Evolutionary conservation across 1,140 invertebrate species (phyloP).

Genomic region (Drosophila simulans): DNA sequence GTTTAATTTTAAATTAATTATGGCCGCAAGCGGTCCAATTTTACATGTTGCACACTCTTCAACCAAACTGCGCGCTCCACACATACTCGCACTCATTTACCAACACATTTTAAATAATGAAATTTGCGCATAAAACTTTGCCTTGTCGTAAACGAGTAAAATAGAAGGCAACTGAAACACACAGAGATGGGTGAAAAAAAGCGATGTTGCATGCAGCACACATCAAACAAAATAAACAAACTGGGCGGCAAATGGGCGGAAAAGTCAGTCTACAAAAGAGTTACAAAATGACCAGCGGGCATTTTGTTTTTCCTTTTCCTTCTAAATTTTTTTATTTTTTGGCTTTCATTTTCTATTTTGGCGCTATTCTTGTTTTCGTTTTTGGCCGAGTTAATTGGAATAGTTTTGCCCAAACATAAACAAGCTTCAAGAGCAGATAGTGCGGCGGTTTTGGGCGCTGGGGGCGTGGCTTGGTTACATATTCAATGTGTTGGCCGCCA

Average conservation of each 20-base stretch:
- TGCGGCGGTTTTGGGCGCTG: conserved; percentile 1
- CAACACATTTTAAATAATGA: conserved; percentile 68
- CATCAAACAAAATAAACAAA: conserved; percentile 46
- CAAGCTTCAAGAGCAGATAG: conserved; percentile 44
- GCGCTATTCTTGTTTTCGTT: conserved; percentile 24
- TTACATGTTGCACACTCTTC: conserved; percentile 5
- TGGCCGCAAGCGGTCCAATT: conserved; percentile 29
- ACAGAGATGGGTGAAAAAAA: background rate
- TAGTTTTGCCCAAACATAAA: conserved; percentile 72
- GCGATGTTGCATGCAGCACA: conserved; percentile 46
- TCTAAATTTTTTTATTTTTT: conserved; percentile 38
- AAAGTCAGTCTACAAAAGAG: conserved; percentile 29
- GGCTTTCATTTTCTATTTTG: conserved; percentile 43
- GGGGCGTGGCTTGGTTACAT: conserved; percentile 9
- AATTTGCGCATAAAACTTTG: conserved; percentile 74
- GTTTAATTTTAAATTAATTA: conserved; percentile 70
- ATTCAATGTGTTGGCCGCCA: conserved; percentile 29
- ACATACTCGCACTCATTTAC: conserved; percentile 5
- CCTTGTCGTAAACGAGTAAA: conserved; percentile 38
- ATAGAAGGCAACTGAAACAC: background rate
- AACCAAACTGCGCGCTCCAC: background rate
- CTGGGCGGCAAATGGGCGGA: background rate
- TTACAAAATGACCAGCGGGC: conserved; percentile 64
- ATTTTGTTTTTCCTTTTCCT: conserved; percentile 28
- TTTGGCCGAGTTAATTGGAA: conserved; percentile 73